Percentiles rank a stretch among this genome's conserved stretches.
Evolutionary conservation across 1,140 invertebrate species (phyloP).

Genomic region (Schlechtendalia chinensis): DNA sequence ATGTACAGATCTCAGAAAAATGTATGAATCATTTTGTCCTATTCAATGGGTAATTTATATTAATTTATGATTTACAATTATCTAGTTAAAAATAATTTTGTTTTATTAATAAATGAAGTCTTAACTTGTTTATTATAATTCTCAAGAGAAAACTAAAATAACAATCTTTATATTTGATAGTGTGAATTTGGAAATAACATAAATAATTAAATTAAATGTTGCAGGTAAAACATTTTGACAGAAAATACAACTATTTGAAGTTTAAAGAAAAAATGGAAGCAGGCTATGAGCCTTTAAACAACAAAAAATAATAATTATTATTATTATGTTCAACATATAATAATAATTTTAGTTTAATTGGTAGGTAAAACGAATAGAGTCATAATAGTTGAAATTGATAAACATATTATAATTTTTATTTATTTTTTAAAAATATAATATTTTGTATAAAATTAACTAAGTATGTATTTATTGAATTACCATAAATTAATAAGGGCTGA

Average conservation of each 20-base stretch:
- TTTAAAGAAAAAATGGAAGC: conserved; percentile 86
- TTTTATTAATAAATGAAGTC: too few relatives aligned
- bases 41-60: conserved; percentile 69
- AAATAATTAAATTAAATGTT: conserved; percentile 53
- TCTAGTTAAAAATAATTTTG: too few relatives aligned
- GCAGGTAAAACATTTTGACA: conserved; percentile 89
- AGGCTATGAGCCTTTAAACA: conserved; percentile 71
- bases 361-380: conserved; percentile 18
- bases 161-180: too few relatives aligned
- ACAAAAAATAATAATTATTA: conserved; percentile 31
- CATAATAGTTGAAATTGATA: neutral
- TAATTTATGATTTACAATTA: too few relatives aligned
- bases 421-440: neutral
- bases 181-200: neutral
- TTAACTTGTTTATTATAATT: too few relatives aligned
- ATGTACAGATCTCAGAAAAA: conserved; percentile 71
- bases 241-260: conserved; percentile 80
- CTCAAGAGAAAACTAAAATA: too few relatives aligned
- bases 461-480: neutral
- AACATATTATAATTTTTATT: neutral
- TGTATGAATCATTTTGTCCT: conserved; percentile 82
- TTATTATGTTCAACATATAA: neutral
- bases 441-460: neutral
- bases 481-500: neutral
- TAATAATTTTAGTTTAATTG: conserved; percentile 28